Evolutionary conservation across 1,140 invertebrate species (phyloP), one percentile per base, ranked within the genome.

Genomic region (Helicoverpa armigera): DNA sequence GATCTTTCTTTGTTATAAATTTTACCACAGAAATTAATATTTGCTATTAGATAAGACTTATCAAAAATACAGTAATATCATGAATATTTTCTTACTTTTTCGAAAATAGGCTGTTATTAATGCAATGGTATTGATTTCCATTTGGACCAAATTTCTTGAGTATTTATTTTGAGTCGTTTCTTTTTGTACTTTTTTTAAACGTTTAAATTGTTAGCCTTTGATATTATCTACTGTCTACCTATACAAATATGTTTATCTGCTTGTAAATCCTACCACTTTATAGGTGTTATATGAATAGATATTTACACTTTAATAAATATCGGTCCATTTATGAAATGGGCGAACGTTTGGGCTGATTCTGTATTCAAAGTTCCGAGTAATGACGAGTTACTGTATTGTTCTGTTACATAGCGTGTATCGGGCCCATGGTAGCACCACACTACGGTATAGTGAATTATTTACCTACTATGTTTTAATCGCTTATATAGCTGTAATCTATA

Each of bases 1-100:
- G 83, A 94, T 87, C 88, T 92, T 93, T 93, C 85, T 92, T 93
- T 92, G 84, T 92, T 91, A 89, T 85, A 88, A 85, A 88, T 87
- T 89, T 86, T 92, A 92, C 85, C 79, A 85, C 82, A 87, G 80
- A 86, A 86, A 89, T 80, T 86, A 87, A 87, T 92, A 86, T 87
- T 89, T 86, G 87, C 88, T 92, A 72, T 85, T 86, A 90, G 73
- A 81, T 92, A 92, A 92, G 90, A 89, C 89, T 90, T 89, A 89
- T 89, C 83, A 83, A 86, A 92, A 88, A 83, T 83, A 86, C 82
- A 87, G 69, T 67, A 81, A 65, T 29, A 43, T 81, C 58, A 50
- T 69, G 76, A 82, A 80, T 80, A 77, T 80, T 77, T 75, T 87
- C 79, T 83, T 60, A 81, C 74, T 79, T 86, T 79, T 78, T 88